Conservation (phyloP, 2,797 vertebrate species). For the Rhabdomys pumilio region DNA sequence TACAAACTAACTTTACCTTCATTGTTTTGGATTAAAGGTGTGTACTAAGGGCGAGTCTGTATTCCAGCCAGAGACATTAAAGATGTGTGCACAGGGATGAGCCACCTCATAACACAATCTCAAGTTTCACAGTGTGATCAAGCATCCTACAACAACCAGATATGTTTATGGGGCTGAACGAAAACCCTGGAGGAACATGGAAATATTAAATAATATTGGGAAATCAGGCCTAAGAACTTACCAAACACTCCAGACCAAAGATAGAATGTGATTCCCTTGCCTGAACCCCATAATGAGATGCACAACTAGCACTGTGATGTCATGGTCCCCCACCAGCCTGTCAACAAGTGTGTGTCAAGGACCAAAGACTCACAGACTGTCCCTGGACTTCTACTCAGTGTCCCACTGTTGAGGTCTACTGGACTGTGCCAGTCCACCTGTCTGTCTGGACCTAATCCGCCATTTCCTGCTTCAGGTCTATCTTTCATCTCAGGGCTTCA, state of each 20-base stretch:
- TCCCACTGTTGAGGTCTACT: background rate
- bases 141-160: background rate
- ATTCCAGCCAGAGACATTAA: background rate
- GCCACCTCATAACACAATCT: background rate
- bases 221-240: background rate
- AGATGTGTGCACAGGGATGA: background rate
- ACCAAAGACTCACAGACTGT: background rate
- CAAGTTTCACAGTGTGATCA: background rate
- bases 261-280: background rate
- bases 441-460: too few species aligned
- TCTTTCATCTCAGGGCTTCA: background rate
- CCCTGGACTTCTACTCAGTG: background rate
- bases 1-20: background rate
- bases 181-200: background rate
- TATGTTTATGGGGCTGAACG: background rate
- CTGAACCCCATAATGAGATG: background rate
- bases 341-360: background rate
- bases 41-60: background rate
- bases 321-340: background rate
- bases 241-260: background rate
- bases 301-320: background rate
- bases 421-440: background rate
- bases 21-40: background rate
- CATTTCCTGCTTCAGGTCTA: background rate
- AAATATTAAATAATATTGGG: background rate